These are phyloP conservation scores for Sinhomidia bicolor DNA, from an alignment of 2,888 invertebrate species.

Conservation along the genomic window DNA sequence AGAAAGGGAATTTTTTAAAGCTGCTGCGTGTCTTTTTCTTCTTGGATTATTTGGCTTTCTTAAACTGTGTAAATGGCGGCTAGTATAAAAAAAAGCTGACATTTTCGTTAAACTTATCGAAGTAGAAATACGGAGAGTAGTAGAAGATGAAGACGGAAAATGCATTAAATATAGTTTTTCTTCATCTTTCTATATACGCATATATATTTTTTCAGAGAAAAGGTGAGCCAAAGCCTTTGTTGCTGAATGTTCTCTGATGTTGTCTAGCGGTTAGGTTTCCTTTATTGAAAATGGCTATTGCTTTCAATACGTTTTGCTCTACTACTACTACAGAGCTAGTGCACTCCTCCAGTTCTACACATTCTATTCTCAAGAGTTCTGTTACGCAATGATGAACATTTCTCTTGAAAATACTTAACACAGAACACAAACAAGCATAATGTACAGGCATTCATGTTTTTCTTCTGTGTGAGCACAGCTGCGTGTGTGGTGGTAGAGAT, in stretches of 20 bases:
- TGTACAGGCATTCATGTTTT: slow-evolving; percentile 21
- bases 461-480: neutral
- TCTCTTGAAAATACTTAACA: slow-evolving; percentile 33
- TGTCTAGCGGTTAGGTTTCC: slow-evolving; percentile 11
- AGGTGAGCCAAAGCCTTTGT: slow-evolving; percentile 11
- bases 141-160: neutral
- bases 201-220: too few species aligned
- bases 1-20: slow-evolving; percentile 52
- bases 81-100: neutral
- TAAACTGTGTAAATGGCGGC: slow-evolving; percentile 8
- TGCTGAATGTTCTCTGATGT: slow-evolving; percentile 15
- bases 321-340: slow-evolving; percentile 3
- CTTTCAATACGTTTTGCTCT: too few species aligned
- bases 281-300: slow-evolving; percentile 11
- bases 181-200: neutral
- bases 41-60: neutral
- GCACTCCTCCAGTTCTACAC: neutral
- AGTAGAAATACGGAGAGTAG: neutral
- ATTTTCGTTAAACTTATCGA: slow-evolving; percentile 25
- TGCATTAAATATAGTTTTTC: neutral
- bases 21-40: neutral
- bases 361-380: slow-evolving; percentile 54
- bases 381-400: slow-evolving; percentile 66
- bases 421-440: slow-evolving; percentile 24
- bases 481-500: neutral